A percentile compares a stretch with the other conserved stretches of the same genome.
phyloP scores from a whole-genome alignment of 2,888 invertebrate genomes.

The Entomobrya multifasciata region DNA sequence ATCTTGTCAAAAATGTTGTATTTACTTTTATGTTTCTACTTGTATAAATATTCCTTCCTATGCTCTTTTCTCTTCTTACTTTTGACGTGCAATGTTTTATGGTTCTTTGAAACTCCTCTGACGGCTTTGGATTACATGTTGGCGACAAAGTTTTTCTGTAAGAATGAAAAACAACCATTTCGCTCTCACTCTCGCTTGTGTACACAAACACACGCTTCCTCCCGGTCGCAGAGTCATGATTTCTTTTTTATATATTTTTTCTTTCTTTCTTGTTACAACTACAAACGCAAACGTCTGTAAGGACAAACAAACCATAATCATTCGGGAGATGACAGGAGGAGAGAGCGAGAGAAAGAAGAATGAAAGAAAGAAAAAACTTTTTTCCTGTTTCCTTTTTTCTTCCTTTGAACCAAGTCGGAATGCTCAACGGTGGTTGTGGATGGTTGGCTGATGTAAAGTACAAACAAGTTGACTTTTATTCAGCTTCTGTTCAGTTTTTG shows the following conservation, averaged over 20 bases:
- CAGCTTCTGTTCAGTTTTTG: constrained; percentile 31
- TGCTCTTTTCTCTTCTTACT: constrained; percentile 17
- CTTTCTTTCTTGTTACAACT: background rate
- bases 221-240: constrained; percentile 34
- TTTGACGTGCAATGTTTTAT: constrained; percentile 48
- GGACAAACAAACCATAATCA: constrained; percentile 68
- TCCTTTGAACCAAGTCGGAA: constrained; percentile 26
- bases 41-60: too few relatives aligned
- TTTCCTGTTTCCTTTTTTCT: constrained; percentile 45
- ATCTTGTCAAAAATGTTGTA: too few relatives aligned
- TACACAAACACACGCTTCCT: constrained; percentile 45
- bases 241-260: constrained; percentile 37
- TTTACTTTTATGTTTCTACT: too few relatives aligned
- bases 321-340: constrained; percentile 58
- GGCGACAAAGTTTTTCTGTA: constrained; percentile 55
- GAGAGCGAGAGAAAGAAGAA: constrained; percentile 4
- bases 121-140: constrained; percentile 48
- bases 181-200: constrained; percentile 3
- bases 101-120: constrained; percentile 39
- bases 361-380: too few relatives aligned
- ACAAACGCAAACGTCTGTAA: constrained; percentile 19
- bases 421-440: constrained; percentile 17
- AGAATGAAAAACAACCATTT: constrained; percentile 25
- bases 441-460: constrained; percentile 27
- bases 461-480: constrained; percentile 57